These are phyloP conservation scores for Centropyge bicolor DNA, from an alignment of 2,797 vertebrate species.

Conservation along the genomic window DNA sequence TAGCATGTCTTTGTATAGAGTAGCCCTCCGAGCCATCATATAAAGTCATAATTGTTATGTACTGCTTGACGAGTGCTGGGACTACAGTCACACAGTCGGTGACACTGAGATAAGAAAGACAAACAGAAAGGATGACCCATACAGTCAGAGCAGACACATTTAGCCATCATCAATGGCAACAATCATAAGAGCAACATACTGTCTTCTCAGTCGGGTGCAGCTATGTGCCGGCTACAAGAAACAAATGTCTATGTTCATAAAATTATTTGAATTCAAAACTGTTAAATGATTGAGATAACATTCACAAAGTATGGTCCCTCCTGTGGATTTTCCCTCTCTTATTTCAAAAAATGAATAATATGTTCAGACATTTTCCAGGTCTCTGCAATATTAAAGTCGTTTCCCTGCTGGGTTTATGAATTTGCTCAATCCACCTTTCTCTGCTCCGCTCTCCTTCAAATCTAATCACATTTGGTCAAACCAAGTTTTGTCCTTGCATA, in stretches of 20 bases:
- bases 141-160: neutral
- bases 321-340: slow-evolving; percentile 1
- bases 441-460: slow-evolving; percentile 22
- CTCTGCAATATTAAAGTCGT: neutral
- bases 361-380: slow-evolving; percentile 24
- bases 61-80: too few relatives aligned
- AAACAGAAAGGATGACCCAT: neutral
- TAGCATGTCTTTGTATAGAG: too few relatives aligned
- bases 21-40: too few relatives aligned
- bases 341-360: slow-evolving; percentile 18
- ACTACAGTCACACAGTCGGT: neutral
- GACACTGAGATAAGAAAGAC: neutral
- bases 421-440: slow-evolving; percentile 20
- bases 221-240: neutral
- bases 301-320: slow-evolving; percentile 17
- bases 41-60: too few relatives aligned
- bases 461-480: slow-evolving; percentile 48
- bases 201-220: neutral
- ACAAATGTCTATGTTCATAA: slow-evolving; percentile 14
- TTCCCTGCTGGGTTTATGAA: slow-evolving; percentile 35
- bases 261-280: neutral
- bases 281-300: slow-evolving; percentile 2
- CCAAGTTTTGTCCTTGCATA: slow-evolving; percentile 49
- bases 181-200: neutral
- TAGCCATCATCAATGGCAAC: too few relatives aligned